Base-by-base conservation (phyloP, 2,113 vertebrate genomes). In the Protomyctophum bolini region DNA sequence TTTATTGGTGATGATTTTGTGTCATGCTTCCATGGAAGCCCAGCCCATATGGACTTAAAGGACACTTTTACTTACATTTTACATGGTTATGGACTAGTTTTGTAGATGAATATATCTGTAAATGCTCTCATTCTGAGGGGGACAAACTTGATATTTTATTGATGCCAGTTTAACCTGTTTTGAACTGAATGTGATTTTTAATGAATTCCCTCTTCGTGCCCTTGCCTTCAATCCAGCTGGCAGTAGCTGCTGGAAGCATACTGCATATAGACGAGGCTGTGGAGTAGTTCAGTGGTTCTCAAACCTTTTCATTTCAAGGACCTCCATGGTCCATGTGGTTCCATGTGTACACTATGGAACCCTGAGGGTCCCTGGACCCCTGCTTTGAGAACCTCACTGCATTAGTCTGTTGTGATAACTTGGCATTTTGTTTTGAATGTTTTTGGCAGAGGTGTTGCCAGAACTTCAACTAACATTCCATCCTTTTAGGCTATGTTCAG, bases 381-480 rank as follows among this genome's bases (percentile, higher is more conserved):
- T 21, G 5, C 33, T 41, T 41, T 41, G 33, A 41, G 33, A 41
- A 41, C 33, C 21, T 21, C 33, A 41, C 33, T 41, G 33, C 33
- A 41, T 3, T 41, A 41, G 33, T 6, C 33, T 41, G 33, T 41
- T 41, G 45, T 11, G 14, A 64, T 49, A 69, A 47, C 54, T 28
- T 41, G 8, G 29, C 54, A 7, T 50, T 75, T 66, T 49, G 2
- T 56, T 85, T 47, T 10, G 10, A 28, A 70, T 66, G 58, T 74
- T 59, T 78, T 74, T 50, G 48, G 45, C 69, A 10, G 55, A 59
- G 14, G 29, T 52, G 50, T 82, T 4, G 0, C 57, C 48, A 67
- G 45, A 60, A 45, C 12, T 79, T 77, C 63, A 57, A 59, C 47
- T 58, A 66, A 60, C 71, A 75, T 82, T 77, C 57, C 62, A 80